Conservation (phyloP, 1,140 invertebrate species). For the Philaenus spumarius region DNA sequence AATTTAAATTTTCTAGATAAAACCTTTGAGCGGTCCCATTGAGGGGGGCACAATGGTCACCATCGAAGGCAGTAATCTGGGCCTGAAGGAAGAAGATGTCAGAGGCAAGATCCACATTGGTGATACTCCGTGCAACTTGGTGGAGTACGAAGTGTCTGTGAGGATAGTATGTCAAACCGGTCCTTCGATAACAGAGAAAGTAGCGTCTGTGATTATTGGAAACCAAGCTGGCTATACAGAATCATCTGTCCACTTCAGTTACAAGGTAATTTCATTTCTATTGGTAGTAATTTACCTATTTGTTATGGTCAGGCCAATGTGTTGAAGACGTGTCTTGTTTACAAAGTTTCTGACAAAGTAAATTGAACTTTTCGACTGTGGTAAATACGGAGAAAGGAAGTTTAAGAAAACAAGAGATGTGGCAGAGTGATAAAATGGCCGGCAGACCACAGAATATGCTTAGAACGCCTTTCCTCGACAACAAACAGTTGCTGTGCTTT, state of each 20-base stretch:
- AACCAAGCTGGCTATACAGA: constrained; percentile 84
- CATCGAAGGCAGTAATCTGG: constrained; percentile 93
- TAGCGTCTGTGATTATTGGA: constrained; percentile 77
- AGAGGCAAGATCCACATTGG: constrained; percentile 86
- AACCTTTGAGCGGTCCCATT: constrained; percentile 87
- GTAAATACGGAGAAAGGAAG: too few relatives aligned
- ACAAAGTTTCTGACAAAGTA: too few relatives aligned
- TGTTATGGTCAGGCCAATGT: too few relatives aligned
- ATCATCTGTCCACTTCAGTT: constrained; percentile 82
- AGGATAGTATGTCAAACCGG: constrained; percentile 84
- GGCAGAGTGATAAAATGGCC: too few relatives aligned
- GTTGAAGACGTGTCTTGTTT: too few relatives aligned
- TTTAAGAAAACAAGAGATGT: too few relatives aligned
- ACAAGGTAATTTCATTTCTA: constrained; percentile 54
- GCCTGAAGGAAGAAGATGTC: constrained; percentile 84
- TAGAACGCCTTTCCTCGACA: too few relatives aligned
- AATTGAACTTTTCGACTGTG: too few relatives aligned
- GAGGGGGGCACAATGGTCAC: constrained; percentile 94
- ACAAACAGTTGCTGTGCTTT: too few relatives aligned
- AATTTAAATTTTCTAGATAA: constrained; percentile 55
- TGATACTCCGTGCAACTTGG: constrained; percentile 77
- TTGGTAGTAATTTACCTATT: too few relatives aligned
- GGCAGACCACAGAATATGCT: too few relatives aligned
- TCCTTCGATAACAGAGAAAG: constrained; percentile 59
- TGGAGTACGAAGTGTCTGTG: constrained; percentile 87